Base-by-base conservation (phyloP, 2,113 vertebrate species). In the Stigmatopora nigra region DNA sequence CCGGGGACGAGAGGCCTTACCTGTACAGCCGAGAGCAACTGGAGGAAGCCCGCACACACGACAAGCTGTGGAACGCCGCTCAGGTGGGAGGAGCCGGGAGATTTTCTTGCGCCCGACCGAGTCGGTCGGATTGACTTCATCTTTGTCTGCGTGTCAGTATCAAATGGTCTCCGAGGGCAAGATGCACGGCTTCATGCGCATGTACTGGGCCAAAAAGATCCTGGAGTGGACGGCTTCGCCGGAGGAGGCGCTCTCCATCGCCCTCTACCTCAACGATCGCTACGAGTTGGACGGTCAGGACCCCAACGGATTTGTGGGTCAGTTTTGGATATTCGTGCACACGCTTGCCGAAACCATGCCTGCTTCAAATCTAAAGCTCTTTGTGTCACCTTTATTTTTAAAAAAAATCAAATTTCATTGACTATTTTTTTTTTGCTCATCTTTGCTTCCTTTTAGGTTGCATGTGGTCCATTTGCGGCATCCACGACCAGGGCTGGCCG, bases 161-260 rank as follows among this genome's bases (percentile, higher is more conserved):
- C 93, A 95, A 70, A 87, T 95, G 91, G 78, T 93, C 14, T 73
- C 0, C 9, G 93, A 96, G 68, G 94, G 93, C 53, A 95, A 95
- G 87, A 94, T 94, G 91, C 93, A 95, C 0, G 93, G 93, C 5
- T 96, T 92, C 81, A 41, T 96, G 64, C 84, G 93, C 53, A 95
- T 96, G 94, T 95, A 95, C 80, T 95, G 94, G 94, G 94, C 94
- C 72, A 96, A 96, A 78, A 96, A 95, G 84, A 95, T 96, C 63
- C 83, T 95, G 75, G 94, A 95, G 86, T 96, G 94, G 93, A 95
- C 93, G 0, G 66, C 1, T 0, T 93, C 92, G 0, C 93, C 94
- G 0, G 91, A 94, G 69, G 92, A 94, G 72, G 93, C 93, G 1
- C 86, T 95, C 17, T 82, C 75, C 12, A 92, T 92, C 16, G 87